phyloP scores from a whole-genome alignment of 2,888 invertebrate genomes.

The Torymus aiolomorphi region DNA sequence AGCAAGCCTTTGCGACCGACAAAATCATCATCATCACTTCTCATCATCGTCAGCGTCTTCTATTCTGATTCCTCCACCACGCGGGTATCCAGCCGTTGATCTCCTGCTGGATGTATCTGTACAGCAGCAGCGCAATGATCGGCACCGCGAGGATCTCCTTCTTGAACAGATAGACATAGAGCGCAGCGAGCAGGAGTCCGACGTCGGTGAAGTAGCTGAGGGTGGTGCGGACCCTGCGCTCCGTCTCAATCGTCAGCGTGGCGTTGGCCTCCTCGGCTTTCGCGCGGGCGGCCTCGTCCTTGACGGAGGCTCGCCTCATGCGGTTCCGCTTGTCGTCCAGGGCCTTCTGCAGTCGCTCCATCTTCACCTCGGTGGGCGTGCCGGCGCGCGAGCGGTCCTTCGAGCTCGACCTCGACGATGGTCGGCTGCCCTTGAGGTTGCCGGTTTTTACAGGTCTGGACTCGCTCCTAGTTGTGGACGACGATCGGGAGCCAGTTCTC shows the following conservation, averaged over 20 bases:
- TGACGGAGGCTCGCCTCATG: constrained; percentile 56
- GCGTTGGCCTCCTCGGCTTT: constrained; percentile 61
- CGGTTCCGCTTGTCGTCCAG: constrained; percentile 63
- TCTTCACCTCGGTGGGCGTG: constrained; percentile 72
- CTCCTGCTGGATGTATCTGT: constrained; percentile 85
- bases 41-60: constrained; percentile 34
- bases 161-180: constrained; percentile 89
- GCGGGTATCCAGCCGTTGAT: constrained; percentile 71
- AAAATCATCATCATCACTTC: constrained; percentile 3
- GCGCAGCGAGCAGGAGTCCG: constrained; percentile 84
- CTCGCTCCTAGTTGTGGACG: constrained; percentile 63
- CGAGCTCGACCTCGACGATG: constrained; percentile 68
- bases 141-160: constrained; percentile 89
- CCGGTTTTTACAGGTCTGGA: constrained; percentile 13
- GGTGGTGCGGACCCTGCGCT: constrained; percentile 82
- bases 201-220: constrained; percentile 86
- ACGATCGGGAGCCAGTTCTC: constrained; percentile 64
- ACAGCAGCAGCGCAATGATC: constrained; percentile 85
- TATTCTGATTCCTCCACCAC: constrained; percentile 60
- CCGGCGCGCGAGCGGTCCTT: constrained; percentile 65
- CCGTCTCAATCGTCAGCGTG: constrained; percentile 80
- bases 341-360: constrained; percentile 69
- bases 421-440: constrained; percentile 53
- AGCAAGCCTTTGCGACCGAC: constrained; percentile 4
- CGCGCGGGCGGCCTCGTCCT: constrained; percentile 33